Evolutionary conservation across 2,888 invertebrate species (phyloP), one percentile per base, ranked within the genome.

Genomic region (Dasysyrphus albostriatus): DNA sequence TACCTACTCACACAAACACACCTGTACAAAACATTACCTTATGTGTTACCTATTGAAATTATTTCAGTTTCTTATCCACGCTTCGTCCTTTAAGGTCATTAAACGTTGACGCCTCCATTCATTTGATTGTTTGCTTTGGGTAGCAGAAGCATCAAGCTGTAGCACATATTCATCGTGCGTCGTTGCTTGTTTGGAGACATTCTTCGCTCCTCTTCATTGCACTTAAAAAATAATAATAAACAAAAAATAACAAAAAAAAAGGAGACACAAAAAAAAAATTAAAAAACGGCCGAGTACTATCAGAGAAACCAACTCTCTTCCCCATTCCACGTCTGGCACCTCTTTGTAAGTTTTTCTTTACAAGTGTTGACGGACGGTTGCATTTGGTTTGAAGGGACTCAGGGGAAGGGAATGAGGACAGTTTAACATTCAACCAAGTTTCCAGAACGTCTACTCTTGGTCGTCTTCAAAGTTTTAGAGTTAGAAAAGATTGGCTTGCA

Each of bases 1-100:
- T 19, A 6, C 7, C 24, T 16, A 42, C 59, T 37, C 51, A 56
- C 44, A 54, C 37, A 29, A 39, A 61, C 54, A 61, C 14, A 49
- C 70, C 12, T 16, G 49, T 34, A 59, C 51, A 37, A 32, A 12
- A 67, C 49, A 51, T 67, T 51, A 51, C 54, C 61, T 79, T 54
- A 8, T 65, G 56, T 65, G 61, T 81, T 81, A 77, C 76, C 76
- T 85, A 85, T 85, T 85, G 82, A 85, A 85, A 82, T 85, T 82
- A 82, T 85, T 85, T 85, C 77, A 82, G 77, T 85, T 85, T 69
- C 85, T 82, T 82, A 82, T 78, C 82, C 77, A 85, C 85, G 88
- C 88, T 89, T 88, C 90, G 91, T 91, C 91, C 90, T 90, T 90
- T 89, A 90, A 90, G 90, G 91, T 90, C 90, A 90, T 91, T 91